Evolutionary conservation across 2,113 vertebrate species (phyloP).

Genomic region (Etheostoma spectabile): DNA sequence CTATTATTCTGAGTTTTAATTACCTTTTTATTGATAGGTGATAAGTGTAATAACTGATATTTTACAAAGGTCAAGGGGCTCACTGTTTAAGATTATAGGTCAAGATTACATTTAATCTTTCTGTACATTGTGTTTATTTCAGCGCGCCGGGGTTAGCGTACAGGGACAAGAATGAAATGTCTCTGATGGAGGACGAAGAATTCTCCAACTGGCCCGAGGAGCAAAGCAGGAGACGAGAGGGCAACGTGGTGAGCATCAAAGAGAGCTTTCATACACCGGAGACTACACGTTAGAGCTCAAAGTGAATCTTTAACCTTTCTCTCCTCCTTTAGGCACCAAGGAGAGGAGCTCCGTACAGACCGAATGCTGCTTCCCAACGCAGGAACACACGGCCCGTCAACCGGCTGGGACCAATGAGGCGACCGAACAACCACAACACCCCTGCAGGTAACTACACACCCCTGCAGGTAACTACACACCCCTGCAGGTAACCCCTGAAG

Average conservation of each 20-base stretch:
- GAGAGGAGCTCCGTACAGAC: conserved; percentile 41
- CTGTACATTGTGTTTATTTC: neutral
- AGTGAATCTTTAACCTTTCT: neutral
- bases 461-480: too few relatives aligned
- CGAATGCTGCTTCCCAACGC: conserved; percentile 19
- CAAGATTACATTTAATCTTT: neutral
- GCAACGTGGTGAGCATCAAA: conserved; percentile 39
- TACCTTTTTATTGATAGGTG: too few relatives aligned
- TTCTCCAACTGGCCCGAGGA: conserved; percentile 45
- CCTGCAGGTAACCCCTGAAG: too few relatives aligned
- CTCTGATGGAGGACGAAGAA: conserved; percentile 21
- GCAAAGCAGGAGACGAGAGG: conserved; percentile 43
- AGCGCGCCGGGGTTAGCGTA: conserved; percentile 53
- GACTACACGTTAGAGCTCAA: neutral
- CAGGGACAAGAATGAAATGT: neutral
- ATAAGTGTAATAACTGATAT: too few relatives aligned
- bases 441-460: conserved; percentile 46
- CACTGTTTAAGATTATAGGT: too few relatives aligned
- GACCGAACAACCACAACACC: conserved; percentile 49
- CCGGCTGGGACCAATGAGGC: conserved; percentile 35
- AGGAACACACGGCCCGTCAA: conserved; percentile 47
- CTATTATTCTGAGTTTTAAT: too few relatives aligned
- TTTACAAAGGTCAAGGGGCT: too few relatives aligned
- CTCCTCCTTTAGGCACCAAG: conserved; percentile 42
- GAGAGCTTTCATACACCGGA: accelerated